phyloP scores from a whole-genome alignment of 2,888 invertebrate genomes.

The Acleris cristana region DNA sequence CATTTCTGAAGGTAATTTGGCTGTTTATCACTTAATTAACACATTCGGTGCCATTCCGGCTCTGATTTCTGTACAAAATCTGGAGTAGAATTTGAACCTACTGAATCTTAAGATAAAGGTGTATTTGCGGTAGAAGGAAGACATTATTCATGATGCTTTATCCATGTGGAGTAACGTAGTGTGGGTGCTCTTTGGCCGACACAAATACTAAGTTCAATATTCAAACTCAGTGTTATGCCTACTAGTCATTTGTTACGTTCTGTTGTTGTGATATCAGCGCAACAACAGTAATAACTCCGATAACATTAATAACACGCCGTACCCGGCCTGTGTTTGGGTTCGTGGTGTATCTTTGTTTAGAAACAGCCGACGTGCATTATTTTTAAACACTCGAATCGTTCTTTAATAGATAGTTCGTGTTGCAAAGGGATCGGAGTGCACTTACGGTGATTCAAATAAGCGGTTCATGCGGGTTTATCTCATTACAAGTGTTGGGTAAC shows the following conservation, averaged over 20 bases:
- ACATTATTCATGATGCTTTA: no score
- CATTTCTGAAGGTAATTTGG: conserved; percentile 72
- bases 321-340: conserved; percentile 38
- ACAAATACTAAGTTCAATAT: not conserved
- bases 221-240: not conserved
- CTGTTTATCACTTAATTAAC: not conserved
- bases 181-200: no score
- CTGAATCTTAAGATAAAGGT: no score
- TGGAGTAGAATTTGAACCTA: no score
- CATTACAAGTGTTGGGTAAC: conserved; percentile 56
- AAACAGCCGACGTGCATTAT: conserved; percentile 20
- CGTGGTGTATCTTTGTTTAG: conserved; percentile 19
- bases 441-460: conserved; percentile 59
- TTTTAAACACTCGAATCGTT: conserved; percentile 22
- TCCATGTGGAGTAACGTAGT: no score
- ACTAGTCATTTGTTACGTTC: not conserved
- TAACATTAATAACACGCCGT: conserved; percentile 29
- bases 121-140: no score
- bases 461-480: conserved; percentile 51
- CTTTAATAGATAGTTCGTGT: conserved; percentile 27
- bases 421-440: conserved; percentile 50
- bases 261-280: conserved; percentile 27
- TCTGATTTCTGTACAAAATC: no score
- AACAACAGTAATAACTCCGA: conserved; percentile 25
- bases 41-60: no score